These are phyloP conservation scores for Ophion slaviceki DNA, from an alignment of 2,888 invertebrate species.

Conservation along the genomic window DNA sequence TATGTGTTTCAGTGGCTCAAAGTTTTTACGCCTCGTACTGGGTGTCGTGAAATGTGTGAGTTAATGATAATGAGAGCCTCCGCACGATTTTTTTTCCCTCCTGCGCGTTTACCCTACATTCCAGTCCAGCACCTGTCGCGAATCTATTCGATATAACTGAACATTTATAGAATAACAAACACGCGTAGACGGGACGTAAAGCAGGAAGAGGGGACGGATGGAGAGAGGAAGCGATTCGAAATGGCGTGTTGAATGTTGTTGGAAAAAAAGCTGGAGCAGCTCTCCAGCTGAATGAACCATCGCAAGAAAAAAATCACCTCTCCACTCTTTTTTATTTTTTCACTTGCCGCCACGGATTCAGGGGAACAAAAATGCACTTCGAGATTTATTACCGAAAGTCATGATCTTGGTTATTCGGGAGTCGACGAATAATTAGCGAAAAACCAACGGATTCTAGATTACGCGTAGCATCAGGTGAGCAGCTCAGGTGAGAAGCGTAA, in stretches of 20 bases:
- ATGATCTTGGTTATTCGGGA: constrained; percentile 12
- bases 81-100: constrained; percentile 50
- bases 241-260: background rate
- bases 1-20: constrained; percentile 46
- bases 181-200: background rate
- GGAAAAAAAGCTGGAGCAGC: background rate
- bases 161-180: constrained; percentile 5
- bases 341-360: too few relatives aligned
- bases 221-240: background rate
- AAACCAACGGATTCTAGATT: constrained; percentile 53
- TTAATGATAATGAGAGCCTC: constrained; percentile 53
- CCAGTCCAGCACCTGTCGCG: constrained; percentile 62
- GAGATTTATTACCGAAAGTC: constrained; percentile 32
- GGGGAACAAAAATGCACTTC: background rate
- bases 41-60: constrained; percentile 44
- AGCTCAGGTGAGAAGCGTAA: constrained; percentile 39
- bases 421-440: constrained; percentile 13
- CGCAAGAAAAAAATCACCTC: too few relatives aligned
- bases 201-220: background rate
- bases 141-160: constrained; percentile 32
- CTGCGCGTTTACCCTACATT: constrained; percentile 65
- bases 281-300: too few relatives aligned
- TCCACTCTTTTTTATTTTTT: too few relatives aligned
- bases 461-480: constrained; percentile 41
- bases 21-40: constrained; percentile 30